Base-by-base conservation (phyloP, 2,888 invertebrate genomes). In the Heliconius cydno region DNA sequence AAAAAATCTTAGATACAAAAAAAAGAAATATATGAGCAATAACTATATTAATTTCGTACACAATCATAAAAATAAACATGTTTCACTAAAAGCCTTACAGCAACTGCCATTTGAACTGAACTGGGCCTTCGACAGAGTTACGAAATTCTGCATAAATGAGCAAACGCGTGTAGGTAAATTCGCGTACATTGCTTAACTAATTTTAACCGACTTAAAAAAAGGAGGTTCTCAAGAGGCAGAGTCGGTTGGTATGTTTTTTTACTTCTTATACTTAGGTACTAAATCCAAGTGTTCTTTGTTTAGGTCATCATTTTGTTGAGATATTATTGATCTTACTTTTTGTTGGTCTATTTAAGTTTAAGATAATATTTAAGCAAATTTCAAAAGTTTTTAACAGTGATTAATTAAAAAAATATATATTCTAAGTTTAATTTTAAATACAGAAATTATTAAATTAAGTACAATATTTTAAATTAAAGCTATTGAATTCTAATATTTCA, bases 101-200 rank as follows among this genome's bases (percentile, higher is more conserved):
- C 79, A 67, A 79, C 72, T 80, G 76, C 76, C 81, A 80, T 81
- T 81, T 81, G 63, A 66, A 76, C 66, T 60, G 63, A 81, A 80
- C 76, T 79, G 76, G 80, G 76, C 78, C 79, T 78, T 81, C 77
- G 80, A 70, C 74, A 30, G 65, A 70, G 65, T 81, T 80, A 78
- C 81, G 81, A 81, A 80, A 81, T 80, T 80, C 25, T 41, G 74
- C 77, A 80, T 81, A 80, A 81, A 78, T 73, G 63, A 79, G 65
- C 74, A 38, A 41, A 73, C 41, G 60, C 66, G 52, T 57, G 66
- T 68, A 76, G 67, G 76, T 68, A 78, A 80, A 80, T 81, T 80
- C 76, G 78, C 77, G 65, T 71, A 25, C 63, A 78, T 77, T 77
- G 74, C 78, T 38, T 65, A 76, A 71, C 63, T 28, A 46, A 46